phyloP scores from a whole-genome alignment of 2,797 vertebrate species.

The Mormyrops attenuatus region DNA sequence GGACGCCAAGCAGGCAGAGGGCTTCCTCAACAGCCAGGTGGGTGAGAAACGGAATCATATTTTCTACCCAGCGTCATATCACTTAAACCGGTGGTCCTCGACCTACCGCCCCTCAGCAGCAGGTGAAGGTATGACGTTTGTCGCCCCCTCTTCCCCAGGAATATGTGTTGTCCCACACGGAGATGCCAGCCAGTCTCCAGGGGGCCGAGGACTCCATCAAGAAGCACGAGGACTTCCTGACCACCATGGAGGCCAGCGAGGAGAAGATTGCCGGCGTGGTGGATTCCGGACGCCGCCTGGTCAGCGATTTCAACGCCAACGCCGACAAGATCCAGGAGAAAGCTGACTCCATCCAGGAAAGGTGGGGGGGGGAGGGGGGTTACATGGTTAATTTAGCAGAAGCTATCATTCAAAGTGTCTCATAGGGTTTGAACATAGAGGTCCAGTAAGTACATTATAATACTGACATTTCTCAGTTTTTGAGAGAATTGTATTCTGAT shows the following conservation, averaged over 20 bases:
- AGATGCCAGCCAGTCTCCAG: constrained; percentile 82
- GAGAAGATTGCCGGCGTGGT: constrained; percentile 92
- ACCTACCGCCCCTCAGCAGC: neutral
- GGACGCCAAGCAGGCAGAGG: constrained; percentile 79
- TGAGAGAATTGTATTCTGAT: neutral
- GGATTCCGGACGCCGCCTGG: constrained; percentile 83
- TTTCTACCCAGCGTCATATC: neutral
- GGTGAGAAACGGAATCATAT: constrained; percentile 21
- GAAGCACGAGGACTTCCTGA: constrained; percentile 88
- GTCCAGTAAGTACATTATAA: neutral
- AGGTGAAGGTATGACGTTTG: neutral
- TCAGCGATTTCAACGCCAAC: constrained; percentile 88
- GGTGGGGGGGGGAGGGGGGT: constrained; percentile 52
- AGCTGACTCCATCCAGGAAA: constrained; percentile 82
- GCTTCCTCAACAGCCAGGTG: constrained; percentile 91
- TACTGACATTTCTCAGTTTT: neutral
- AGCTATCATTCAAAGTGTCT: neutral
- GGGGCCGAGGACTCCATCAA: constrained; percentile 83
- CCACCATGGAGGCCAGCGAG: constrained; percentile 94
- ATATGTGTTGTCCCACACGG: constrained; percentile 85
- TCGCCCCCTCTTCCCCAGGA: constrained; percentile 62
- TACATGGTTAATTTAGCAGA: neutral
- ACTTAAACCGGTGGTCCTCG: neutral
- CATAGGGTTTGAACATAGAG: neutral
- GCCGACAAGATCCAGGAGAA: constrained; percentile 86